A percentile compares a stretch with the other conserved stretches of the same genome.
Evolutionary conservation across 2,888 invertebrate genomes (phyloP).

Genomic region (Conchocele bisecta): DNA sequence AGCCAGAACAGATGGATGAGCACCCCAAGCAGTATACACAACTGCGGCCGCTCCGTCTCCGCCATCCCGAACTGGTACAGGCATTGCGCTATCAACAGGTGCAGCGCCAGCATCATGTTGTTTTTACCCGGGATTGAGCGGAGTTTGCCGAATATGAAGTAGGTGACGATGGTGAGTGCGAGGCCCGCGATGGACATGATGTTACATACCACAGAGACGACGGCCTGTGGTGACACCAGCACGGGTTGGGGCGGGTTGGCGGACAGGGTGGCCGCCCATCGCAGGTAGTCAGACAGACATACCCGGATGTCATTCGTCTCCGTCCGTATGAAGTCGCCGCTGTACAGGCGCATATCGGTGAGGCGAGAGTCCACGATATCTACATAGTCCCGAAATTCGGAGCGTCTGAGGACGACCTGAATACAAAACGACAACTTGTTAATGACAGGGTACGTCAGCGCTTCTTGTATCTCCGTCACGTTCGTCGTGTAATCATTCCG

Average conservation of each 20-base stretch:
- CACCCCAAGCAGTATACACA: slow-evolving; percentile 48
- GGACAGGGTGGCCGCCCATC: slow-evolving; percentile 9
- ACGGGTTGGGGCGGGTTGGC: slow-evolving; percentile 15
- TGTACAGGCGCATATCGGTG: slow-evolving; percentile 27
- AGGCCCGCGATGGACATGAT: slow-evolving; percentile 49
- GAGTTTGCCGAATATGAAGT: slow-evolving; percentile 47
- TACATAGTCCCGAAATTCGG: slow-evolving; percentile 41
- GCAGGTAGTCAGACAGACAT: slow-evolving; percentile 46
- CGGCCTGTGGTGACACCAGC: slow-evolving; percentile 39
- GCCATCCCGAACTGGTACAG: slow-evolving; percentile 57
- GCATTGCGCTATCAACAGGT: slow-evolving; percentile 46
- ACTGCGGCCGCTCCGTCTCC: slow-evolving; percentile 27
- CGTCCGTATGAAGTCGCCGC: slow-evolving; percentile 33
- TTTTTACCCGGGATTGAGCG: slow-evolving; percentile 58
- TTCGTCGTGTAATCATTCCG: slow-evolving; percentile 11
- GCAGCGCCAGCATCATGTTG: slow-evolving; percentile 53
- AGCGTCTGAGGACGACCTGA: slow-evolving; percentile 17
- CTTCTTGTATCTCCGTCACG: slow-evolving; percentile 4
- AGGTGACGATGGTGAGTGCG: slow-evolving; percentile 38
- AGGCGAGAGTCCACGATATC: slow-evolving; percentile 28
- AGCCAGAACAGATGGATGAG: slow-evolving; percentile 56
- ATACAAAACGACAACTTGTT: slow-evolving; percentile 41
- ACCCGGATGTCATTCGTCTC: slow-evolving; percentile 12
- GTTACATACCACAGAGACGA: slow-evolving; percentile 46
- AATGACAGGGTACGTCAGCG: slow-evolving; percentile 25